Conservation (phyloP, 2,113 vertebrate species). For the Rafetus swinhoei region DNA sequence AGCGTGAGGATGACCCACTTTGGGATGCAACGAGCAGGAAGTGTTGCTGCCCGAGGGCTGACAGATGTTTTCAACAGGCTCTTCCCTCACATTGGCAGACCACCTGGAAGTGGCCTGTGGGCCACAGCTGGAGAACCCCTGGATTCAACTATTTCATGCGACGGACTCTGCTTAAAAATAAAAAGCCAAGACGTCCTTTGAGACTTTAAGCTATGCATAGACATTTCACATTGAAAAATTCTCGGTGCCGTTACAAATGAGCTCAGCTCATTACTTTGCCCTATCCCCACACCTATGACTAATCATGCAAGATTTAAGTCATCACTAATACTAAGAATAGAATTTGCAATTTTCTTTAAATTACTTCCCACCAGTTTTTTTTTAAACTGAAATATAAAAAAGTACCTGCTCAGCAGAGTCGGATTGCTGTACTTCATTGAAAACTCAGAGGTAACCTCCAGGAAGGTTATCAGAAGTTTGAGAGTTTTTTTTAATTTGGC, state of each 20-base stretch:
- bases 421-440: not conserved
- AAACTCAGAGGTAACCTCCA: not conserved
- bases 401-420: not conserved
- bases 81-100: not conserved
- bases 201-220: not conserved
- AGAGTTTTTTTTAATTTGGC: not conserved
- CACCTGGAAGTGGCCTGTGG: not conserved
- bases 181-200: too few species aligned
- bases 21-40: not conserved
- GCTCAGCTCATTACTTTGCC: not conserved
- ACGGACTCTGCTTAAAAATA: not conserved
- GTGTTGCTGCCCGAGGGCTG: not conserved
- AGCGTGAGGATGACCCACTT: not conserved
- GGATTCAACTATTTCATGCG: not conserved
- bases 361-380: not conserved
- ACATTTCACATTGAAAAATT: not conserved
- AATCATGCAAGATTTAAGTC: constrained; percentile 22
- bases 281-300: constrained; percentile 17
- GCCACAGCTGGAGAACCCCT: not conserved
- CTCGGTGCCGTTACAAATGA: constrained; percentile 22
- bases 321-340: not conserved
- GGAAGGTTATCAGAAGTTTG: not conserved
- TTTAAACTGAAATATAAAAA: not conserved
- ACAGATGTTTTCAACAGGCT: not conserved
- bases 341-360: constrained; percentile 26